Evolutionary conservation across 2,888 invertebrate species (phyloP).

Genomic region (Stenotaenia linearis): DNA sequence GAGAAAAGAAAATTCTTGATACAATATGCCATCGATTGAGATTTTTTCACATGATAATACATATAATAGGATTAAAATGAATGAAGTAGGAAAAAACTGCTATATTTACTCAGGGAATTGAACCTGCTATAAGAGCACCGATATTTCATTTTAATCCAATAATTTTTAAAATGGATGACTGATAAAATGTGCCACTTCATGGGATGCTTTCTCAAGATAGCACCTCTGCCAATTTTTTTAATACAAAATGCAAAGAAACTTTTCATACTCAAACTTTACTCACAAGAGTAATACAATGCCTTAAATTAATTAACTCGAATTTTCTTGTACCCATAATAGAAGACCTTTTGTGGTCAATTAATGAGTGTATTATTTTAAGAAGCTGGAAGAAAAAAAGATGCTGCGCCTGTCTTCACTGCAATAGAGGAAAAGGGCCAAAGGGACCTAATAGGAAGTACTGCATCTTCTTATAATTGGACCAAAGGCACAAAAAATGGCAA

Average conservation of each 20-base stretch:
- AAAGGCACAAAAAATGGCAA: not conserved
- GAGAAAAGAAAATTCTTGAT: not conserved
- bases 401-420: not conserved
- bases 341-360: not conserved
- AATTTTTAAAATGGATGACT: constrained; percentile 16
- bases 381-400: not conserved
- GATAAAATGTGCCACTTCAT: constrained; percentile 23
- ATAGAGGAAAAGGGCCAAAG: not conserved
- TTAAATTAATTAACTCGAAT: not conserved
- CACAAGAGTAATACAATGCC: not conserved
- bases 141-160: constrained; percentile 26
- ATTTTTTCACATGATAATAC: constrained; percentile 19
- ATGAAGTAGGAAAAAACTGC: not conserved
- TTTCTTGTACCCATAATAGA: not conserved
- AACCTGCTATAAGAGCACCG: constrained; percentile 19
- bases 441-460: not conserved
- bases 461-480: not conserved
- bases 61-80: constrained; percentile 23
- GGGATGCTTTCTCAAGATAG: constrained; percentile 23
- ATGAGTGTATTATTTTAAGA: not conserved
- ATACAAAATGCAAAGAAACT: not conserved
- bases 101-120: constrained; percentile 20
- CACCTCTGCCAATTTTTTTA: constrained; percentile 10
- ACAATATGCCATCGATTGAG: constrained; percentile 12
- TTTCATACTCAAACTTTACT: not conserved